Evolutionary conservation across 2,797 vertebrate species (phyloP).

Genomic region (Petrocephalus schoutedeni): DNA sequence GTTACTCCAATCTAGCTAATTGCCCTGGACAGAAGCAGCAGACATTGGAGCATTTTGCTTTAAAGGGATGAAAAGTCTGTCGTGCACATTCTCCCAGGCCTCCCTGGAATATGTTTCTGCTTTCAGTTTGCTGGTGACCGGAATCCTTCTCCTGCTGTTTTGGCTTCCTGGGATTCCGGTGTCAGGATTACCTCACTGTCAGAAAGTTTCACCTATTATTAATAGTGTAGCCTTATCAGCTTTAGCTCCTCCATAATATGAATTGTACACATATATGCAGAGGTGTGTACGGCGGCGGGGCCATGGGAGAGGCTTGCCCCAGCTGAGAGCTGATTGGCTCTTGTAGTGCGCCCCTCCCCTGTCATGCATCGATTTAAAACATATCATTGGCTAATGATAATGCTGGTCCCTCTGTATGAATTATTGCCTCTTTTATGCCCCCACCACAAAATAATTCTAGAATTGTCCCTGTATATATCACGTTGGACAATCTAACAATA

Average conservation of each 20-base stretch:
- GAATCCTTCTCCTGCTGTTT: not conserved
- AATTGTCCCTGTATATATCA: not conserved
- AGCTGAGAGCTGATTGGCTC: not conserved
- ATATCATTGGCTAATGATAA: not conserved
- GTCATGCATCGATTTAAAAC: not conserved
- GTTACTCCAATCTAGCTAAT: not conserved
- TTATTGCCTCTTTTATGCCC: not conserved
- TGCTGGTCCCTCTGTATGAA: not conserved
- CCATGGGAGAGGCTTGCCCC: not conserved
- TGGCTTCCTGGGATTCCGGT: not conserved
- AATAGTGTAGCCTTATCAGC: not conserved
- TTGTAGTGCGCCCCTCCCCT: not conserved
- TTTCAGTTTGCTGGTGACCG: not conserved
- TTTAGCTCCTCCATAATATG: not conserved
- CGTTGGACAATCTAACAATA: not conserved
- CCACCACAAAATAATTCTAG: not conserved
- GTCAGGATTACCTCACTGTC: not conserved
- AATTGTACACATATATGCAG: not conserved
- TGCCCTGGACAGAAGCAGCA: not conserved
- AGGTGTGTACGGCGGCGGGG: not conserved
- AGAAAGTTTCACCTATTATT: not conserved
- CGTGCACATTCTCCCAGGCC: not conserved
- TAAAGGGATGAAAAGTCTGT: not conserved
- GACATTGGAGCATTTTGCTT: not conserved
- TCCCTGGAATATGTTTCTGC: not conserved